A percentile compares a stretch with the other conserved stretches of the same genome.
phyloP scores from a whole-genome alignment of 64 coral and sea anemone species.

The Astreopora myriophthalma region DNA sequence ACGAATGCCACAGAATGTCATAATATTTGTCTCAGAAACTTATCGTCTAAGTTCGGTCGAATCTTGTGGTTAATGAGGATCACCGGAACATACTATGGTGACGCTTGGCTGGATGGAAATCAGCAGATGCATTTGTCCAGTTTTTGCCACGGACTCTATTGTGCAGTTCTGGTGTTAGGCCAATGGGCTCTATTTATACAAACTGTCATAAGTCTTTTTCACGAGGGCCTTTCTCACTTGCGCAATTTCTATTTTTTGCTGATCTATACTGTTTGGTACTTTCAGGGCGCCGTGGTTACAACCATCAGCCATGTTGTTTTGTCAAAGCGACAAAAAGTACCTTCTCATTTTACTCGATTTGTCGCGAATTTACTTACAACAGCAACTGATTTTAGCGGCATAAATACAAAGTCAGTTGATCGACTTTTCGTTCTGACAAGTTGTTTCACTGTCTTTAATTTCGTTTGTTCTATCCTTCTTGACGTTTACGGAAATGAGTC shows the following conservation, averaged over 20 bases:
- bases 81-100: not conserved
- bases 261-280: not conserved
- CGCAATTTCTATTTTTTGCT: not conserved
- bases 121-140: not conserved
- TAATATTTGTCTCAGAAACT: not conserved
- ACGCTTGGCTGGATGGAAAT: not conserved
- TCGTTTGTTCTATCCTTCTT: not conserved
- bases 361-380: not conserved
- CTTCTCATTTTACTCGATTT: not conserved
- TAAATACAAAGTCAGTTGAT: not conserved
- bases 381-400: not conserved
- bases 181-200: not conserved
- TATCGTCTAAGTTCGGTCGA: not conserved
- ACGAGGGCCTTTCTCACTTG: not conserved
- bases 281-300: not conserved
- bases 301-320: not conserved
- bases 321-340: not conserved
- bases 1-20: not conserved
- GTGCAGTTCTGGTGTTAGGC: not conserved
- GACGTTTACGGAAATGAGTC: not conserved
- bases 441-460: not conserved
- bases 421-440: not conserved
- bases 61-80: slow-evolving; percentile 16
- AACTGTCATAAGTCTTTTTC: not conserved
- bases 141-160: not conserved